A percentile compares a stretch with the other conserved stretches of the same genome.
Conservation (phyloP, 1,140 invertebrate species). For the Physella acuta region DNA sequence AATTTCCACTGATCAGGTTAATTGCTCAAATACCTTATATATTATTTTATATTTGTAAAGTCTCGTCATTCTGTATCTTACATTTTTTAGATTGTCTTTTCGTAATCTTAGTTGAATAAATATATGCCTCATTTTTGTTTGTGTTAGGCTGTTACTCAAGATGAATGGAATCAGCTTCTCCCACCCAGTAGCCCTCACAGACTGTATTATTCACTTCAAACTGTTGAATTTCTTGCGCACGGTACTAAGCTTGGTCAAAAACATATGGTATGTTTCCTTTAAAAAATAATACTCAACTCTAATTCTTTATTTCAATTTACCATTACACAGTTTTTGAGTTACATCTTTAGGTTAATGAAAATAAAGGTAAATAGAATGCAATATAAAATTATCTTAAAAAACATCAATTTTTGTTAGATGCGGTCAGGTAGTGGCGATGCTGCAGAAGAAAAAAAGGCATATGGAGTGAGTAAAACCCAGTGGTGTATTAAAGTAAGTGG, state of each 20-base stretch:
- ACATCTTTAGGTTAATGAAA: no score
- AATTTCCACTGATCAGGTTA: constrained; percentile 25
- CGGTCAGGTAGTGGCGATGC: constrained; percentile 29
- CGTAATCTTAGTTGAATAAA: no score
- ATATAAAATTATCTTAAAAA: neutral
- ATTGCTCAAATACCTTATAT: neutral
- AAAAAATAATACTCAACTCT: no score
- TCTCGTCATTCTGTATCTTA: no score
- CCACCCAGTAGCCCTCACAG: constrained; percentile 87
- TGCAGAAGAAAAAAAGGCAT: constrained; percentile 21
- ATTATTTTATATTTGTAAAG: no score
- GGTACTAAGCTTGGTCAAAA: constrained; percentile 59
- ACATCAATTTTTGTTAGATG: constrained; percentile 12
- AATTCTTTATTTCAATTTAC: no score
- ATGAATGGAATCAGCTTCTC: constrained; percentile 70
- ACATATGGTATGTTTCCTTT: constrained; percentile 48
- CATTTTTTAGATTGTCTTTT: no score
- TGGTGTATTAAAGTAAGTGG: constrained; percentile 30
- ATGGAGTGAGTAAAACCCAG: constrained; percentile 1
- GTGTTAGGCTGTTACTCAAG: constrained; percentile 18
- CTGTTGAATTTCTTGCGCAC: constrained; percentile 75
- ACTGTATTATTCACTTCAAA: constrained; percentile 91
- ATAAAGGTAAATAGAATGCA: neutral
- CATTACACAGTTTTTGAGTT: no score
- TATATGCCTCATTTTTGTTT: no score